These are phyloP conservation scores for Idaea aversata DNA, from an alignment of 2,888 invertebrate genomes.

Conservation along the genomic window DNA sequence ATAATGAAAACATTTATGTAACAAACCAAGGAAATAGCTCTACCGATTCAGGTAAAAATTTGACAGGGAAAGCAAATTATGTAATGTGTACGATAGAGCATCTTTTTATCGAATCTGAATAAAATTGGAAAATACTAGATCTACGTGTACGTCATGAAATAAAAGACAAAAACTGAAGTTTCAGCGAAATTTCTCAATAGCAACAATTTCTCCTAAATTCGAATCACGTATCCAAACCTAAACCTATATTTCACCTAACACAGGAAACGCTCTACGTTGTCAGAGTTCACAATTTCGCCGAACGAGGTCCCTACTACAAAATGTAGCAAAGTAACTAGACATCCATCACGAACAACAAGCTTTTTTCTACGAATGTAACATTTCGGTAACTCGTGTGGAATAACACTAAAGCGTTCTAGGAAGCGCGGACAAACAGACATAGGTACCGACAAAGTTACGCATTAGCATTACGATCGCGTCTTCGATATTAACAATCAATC, in stretches of 20 bases:
- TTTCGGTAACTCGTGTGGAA: constrained; percentile 25
- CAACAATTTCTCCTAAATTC: background rate
- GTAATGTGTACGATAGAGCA: too few relatives aligned
- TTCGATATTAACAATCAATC: constrained; percentile 76
- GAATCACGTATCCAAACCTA: background rate
- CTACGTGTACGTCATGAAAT: too few relatives aligned
- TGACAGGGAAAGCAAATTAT: too few relatives aligned
- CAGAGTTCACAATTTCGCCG: constrained; percentile 2
- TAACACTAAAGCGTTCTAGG: constrained; percentile 32
- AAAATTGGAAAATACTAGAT: too few relatives aligned
- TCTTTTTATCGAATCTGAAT: too few relatives aligned
- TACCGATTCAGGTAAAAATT: too few relatives aligned
- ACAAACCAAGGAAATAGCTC: too few relatives aligned
- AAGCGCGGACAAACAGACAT: constrained; percentile 23
- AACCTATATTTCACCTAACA: background rate
- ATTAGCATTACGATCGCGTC: constrained; percentile 57
- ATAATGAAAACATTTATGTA: too few relatives aligned
- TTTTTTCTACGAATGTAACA: constrained; percentile 21
- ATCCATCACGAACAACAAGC: constrained; percentile 17
- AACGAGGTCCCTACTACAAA: background rate
- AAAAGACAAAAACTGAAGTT: too few relatives aligned
- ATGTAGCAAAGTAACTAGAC: constrained; percentile 9
- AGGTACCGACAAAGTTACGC: constrained; percentile 30
- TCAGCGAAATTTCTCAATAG: too few relatives aligned
- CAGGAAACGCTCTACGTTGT: background rate